These are phyloP conservation scores for Neopelma chrysocephalum DNA, from an alignment of 2,797 vertebrate species.

Conservation along the genomic window DNA sequence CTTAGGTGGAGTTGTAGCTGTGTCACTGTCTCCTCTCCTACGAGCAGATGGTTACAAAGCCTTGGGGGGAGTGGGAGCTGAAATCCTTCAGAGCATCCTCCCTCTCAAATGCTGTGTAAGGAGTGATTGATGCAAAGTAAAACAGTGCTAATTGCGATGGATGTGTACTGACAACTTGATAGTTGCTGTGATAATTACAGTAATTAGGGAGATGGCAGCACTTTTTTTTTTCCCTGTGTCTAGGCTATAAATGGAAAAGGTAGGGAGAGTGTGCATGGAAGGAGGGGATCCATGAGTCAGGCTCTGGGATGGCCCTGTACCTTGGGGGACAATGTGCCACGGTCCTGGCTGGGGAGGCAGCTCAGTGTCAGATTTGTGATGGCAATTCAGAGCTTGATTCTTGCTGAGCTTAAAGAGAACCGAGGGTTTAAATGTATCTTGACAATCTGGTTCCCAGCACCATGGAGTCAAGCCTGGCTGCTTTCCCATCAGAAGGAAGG, in stretches of 20 bases:
- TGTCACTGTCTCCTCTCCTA: background rate
- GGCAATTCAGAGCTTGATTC: background rate
- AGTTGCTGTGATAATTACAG: conserved; percentile 64
- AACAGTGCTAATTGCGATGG: conserved; percentile 66
- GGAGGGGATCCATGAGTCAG: background rate
- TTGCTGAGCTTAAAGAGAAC: background rate
- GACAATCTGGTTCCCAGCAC: background rate
- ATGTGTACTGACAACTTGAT: conserved; percentile 70
- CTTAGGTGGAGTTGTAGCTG: background rate
- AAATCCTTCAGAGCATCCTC: conserved; percentile 18
- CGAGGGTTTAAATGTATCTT: background rate
- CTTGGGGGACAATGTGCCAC: background rate
- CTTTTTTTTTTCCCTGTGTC: background rate
- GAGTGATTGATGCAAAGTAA: conserved; percentile 65
- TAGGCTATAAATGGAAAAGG: conserved; percentile 49
- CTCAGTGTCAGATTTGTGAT: background rate
- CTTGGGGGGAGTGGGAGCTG: background rate
- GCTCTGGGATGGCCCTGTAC: background rate
- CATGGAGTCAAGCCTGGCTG: background rate
- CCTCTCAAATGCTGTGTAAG: conserved; percentile 4
- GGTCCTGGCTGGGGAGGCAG: background rate
- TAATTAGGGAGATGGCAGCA: conserved; percentile 43
- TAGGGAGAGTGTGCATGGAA: background rate
- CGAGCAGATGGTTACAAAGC: conserved; percentile 34
- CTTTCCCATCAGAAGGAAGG: background rate